phyloP scores from a whole-genome alignment of 2,797 vertebrate species.

The Rhadinocentrus ornatus region DNA sequence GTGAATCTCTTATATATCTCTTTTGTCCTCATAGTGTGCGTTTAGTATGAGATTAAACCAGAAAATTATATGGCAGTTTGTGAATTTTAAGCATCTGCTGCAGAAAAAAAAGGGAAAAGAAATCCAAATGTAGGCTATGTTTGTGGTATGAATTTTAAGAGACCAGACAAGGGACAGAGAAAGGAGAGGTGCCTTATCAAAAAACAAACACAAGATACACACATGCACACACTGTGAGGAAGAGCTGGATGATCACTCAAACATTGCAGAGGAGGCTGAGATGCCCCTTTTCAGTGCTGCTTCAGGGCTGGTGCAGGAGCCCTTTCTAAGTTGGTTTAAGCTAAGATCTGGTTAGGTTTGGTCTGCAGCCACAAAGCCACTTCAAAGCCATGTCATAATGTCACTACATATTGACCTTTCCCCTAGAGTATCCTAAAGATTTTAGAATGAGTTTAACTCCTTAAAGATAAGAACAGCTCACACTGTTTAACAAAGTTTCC shows the following conservation, averaged over 20 bases:
- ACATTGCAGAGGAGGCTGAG: constrained; percentile 34
- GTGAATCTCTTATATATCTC: constrained; percentile 15
- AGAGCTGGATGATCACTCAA: constrained; percentile 45
- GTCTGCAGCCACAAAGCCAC: neutral
- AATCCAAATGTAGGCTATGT: constrained; percentile 52
- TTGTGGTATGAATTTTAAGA: constrained; percentile 47
- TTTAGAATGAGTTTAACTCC: neutral
- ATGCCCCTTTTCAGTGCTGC: neutral
- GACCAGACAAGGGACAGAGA: constrained; percentile 55
- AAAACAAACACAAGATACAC: constrained; percentile 15
- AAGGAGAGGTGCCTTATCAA: constrained; percentile 53
- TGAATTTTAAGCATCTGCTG: constrained; percentile 40
- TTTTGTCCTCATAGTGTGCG: constrained; percentile 6
- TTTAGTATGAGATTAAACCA: constrained; percentile 33
- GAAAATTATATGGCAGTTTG: constrained; percentile 37
- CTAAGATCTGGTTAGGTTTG: neutral
- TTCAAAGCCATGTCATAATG: neutral
- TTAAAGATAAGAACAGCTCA: neutral
- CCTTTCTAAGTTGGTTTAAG: neutral
- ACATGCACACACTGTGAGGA: neutral
- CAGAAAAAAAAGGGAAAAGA: constrained; percentile 13
- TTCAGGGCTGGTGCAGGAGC: neutral
- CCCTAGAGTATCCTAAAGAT: too few relatives aligned
- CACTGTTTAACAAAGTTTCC: neutral
- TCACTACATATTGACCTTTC: neutral